phyloP scores from a whole-genome alignment of 2,113 vertebrate species.

The Candoia aspera region DNA sequence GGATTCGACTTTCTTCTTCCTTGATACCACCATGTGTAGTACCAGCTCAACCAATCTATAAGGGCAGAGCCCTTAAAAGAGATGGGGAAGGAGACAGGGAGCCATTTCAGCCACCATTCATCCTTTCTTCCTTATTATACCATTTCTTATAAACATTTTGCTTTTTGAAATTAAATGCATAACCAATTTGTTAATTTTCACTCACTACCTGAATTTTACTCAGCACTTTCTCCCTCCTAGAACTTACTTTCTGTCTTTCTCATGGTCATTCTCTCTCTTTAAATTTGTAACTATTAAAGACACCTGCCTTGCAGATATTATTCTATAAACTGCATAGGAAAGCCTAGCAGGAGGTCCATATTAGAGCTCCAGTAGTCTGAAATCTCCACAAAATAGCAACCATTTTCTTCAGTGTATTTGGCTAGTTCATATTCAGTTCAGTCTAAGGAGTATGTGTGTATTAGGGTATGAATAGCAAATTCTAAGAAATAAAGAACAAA shows the following conservation, averaged over 20 bases:
- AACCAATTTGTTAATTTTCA: background rate
- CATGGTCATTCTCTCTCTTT: background rate
- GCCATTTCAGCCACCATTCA: background rate
- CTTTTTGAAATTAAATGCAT: background rate
- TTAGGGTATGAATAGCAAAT: background rate
- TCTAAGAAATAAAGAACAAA: background rate
- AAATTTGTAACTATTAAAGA: background rate
- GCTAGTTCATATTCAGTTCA: background rate
- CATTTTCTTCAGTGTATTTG: background rate
- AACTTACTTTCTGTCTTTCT: background rate
- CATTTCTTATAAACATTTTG: background rate
- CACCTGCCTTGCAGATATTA: background rate
- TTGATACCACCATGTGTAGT: background rate
- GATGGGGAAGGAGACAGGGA: background rate
- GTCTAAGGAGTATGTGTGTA: background rate
- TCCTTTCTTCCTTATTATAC: background rate
- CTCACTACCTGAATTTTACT: background rate
- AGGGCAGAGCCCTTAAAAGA: background rate
- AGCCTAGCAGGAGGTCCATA: background rate
- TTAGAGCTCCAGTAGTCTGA: background rate
- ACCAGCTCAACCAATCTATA: background rate
- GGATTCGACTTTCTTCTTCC: background rate
- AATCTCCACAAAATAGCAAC: background rate
- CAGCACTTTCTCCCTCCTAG: background rate
- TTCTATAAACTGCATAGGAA: background rate